Evolutionary conservation across 2,797 vertebrate genomes (phyloP).

Genomic region (Melopsittacus undulatus): DNA sequence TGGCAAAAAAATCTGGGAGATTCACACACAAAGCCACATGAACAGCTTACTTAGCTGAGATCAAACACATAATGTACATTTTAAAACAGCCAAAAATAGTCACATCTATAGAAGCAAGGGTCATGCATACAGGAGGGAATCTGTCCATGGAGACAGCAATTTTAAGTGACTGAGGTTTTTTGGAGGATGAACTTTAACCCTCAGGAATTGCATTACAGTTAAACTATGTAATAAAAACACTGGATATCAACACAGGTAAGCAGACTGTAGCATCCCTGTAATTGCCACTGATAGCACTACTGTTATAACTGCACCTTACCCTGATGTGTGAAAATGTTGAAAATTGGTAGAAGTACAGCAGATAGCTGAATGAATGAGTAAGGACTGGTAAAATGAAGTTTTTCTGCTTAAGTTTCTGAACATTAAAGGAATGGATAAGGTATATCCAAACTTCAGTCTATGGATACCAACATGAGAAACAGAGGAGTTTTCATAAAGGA

Average conservation of each 20-base stretch:
- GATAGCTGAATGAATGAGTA: neutral
- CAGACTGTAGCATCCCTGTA: neutral
- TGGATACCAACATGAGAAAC: neutral
- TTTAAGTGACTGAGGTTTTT: neutral
- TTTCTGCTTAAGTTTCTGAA: neutral
- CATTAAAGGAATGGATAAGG: neutral
- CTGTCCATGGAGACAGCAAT: neutral
- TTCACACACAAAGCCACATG: neutral
- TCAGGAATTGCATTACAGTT: neutral
- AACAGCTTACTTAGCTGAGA: neutral
- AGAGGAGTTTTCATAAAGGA: neutral
- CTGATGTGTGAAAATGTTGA: neutral
- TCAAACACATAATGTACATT: neutral
- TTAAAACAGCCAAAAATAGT: neutral
- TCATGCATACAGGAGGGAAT: neutral
- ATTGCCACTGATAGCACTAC: neutral
- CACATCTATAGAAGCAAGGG: neutral
- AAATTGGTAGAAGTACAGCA: neutral
- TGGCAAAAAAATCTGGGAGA: neutral
- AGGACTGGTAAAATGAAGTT: neutral
- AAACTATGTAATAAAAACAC: neutral
- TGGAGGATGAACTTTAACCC: neutral
- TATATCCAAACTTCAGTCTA: neutral
- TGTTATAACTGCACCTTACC: neutral
- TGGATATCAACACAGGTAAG: neutral